Evolutionary conservation across 2,113 vertebrate genomes (phyloP).

Genomic region (Cygnus buccinator): DNA sequence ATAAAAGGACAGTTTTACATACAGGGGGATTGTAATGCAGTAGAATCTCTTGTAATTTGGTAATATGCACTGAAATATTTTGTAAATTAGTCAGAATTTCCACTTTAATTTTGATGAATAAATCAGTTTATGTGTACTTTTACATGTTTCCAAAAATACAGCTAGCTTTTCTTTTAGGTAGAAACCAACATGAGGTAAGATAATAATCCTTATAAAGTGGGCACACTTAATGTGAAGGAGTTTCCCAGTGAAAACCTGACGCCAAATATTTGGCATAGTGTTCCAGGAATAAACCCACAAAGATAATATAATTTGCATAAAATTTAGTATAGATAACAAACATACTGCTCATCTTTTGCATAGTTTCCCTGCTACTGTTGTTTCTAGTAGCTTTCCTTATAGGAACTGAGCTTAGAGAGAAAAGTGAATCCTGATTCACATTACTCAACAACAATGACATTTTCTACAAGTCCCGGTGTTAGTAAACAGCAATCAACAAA

Average conservation of each 20-base stretch:
- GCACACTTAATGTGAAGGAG: neutral
- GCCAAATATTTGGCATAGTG: constrained; percentile 16
- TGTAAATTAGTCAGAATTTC: neutral
- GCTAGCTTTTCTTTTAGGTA: neutral
- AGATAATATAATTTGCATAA: constrained; percentile 17
- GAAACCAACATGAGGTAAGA: neutral
- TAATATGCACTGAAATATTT: neutral
- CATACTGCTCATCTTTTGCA: constrained; percentile 23
- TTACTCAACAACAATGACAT: neutral
- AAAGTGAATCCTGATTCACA: constrained; percentile 7
- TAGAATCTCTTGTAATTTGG: neutral
- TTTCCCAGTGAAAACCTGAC: neutral
- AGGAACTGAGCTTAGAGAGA: constrained; percentile 22
- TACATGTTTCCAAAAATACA: neutral
- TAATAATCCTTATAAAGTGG: neutral
- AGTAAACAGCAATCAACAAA: neutral
- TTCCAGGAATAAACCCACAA: neutral
- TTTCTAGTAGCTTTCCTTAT: constrained; percentile 44
- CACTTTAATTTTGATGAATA: neutral
- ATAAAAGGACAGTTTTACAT: neutral
- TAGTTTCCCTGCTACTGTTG: constrained; percentile 18
- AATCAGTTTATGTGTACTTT: neutral
- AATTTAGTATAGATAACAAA: constrained; percentile 9
- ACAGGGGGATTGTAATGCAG: neutral
- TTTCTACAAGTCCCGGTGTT: neutral